These are phyloP conservation scores for Drosophila miranda DNA, from an alignment of 1,140 invertebrate genomes.

Conservation along the genomic window DNA sequence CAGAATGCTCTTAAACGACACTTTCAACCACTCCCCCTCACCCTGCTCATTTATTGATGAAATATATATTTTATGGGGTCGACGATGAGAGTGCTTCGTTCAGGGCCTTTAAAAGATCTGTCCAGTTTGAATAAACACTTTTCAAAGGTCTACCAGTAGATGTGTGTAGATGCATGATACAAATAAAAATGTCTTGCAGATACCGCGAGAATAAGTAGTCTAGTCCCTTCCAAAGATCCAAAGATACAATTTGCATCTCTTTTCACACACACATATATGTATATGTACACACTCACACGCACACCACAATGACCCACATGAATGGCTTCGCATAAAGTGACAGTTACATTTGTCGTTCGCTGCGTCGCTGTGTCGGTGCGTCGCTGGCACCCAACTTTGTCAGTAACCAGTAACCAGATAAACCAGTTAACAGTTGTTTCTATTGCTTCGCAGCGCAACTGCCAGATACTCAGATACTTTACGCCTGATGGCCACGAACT, in stretches of 20 bases:
- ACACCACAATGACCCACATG: slow-evolving; percentile 23
- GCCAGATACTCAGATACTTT: slow-evolving; percentile 56
- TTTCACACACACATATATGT: background rate
- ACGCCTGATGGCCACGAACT: slow-evolving; percentile 40
- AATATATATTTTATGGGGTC: too few species aligned
- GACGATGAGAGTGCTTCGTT: too few species aligned
- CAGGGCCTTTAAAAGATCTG: too few species aligned
- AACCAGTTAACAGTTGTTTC: slow-evolving; percentile 29
- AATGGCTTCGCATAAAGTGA: slow-evolving; percentile 61
- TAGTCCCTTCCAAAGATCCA: too few species aligned
- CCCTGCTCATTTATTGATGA: too few species aligned
- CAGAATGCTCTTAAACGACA: too few species aligned
- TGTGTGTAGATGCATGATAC: too few species aligned
- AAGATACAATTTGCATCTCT: slow-evolving; percentile 47
- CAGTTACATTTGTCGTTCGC: slow-evolving; percentile 55
- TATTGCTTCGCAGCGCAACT: slow-evolving; percentile 13
- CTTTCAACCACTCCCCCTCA: too few species aligned
- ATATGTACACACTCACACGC: background rate
- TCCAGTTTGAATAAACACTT: too few species aligned
- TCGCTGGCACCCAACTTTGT: slow-evolving; percentile 22
- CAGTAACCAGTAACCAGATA: slow-evolving; percentile 36
- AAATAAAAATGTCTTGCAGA: too few species aligned
- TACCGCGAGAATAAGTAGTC: too few species aligned
- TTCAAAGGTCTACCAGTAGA: too few species aligned
- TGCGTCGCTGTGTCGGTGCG: background rate